A percentile compares a stretch with the other conserved stretches of the same genome.
Conservation (phyloP, 2,888 invertebrate species). For the Eristalis intricaria region DNA sequence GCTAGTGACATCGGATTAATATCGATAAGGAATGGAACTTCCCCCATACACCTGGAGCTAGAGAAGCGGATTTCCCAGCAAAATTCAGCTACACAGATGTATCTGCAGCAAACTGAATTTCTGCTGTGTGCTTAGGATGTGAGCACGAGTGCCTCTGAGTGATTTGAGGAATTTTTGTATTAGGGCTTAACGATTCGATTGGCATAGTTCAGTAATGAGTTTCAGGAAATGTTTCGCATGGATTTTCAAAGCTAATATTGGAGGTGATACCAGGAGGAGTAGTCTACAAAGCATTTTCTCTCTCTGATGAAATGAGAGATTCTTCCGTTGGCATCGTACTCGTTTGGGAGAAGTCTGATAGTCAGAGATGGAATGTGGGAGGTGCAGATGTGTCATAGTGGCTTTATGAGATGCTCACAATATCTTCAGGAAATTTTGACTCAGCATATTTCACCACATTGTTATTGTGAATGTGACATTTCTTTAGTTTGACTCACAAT, state of each 20-base stretch:
- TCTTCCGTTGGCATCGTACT: background rate
- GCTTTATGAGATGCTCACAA: background rate
- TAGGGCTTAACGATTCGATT: background rate
- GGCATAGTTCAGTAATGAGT: conserved; percentile 12
- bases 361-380: background rate
- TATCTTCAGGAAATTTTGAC: too few relatives aligned
- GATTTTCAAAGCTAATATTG: background rate
- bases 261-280: background rate
- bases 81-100: background rate
- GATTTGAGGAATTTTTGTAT: conserved; percentile 16
- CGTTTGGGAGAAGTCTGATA: background rate
- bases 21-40: background rate
- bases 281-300: background rate
- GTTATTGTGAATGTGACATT: too few relatives aligned
- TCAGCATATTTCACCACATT: too few relatives aligned
- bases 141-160: background rate
- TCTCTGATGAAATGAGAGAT: background rate
- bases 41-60: background rate
- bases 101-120: background rate
- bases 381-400: background rate
- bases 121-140: background rate
- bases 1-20: background rate
- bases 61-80: background rate
- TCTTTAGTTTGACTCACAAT: too few relatives aligned
- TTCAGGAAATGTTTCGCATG: background rate